Evolutionary conservation across 2,113 vertebrate species (phyloP), one percentile per base, ranked within the genome.

Genomic region (Gavialis gangeticus): DNA sequence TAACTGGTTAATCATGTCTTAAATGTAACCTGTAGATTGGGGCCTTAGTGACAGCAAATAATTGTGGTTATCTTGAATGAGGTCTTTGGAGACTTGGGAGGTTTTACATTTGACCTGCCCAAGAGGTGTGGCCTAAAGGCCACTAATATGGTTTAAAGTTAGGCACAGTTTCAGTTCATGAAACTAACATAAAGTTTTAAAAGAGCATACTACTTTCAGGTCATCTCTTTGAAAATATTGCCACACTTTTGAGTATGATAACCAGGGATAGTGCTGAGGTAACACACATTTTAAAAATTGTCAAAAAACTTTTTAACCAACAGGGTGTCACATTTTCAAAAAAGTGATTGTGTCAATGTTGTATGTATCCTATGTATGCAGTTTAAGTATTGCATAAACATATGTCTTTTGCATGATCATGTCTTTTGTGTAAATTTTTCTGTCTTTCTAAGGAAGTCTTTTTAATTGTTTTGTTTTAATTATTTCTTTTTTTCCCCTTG

Each of bases 21-120:
- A 71, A 69, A 71, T 0, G 0, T 12, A 79, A 77, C 46, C 3
- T 46, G 4, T 54, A 28, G 7, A 22, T n/a, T 80, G 17, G 18
- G 12, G 37, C 34, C 75, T 75, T 71, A 83, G 14, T 67, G 25
- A 24, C 79, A 76, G 27, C 2, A 58, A 69, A 6, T 64, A 87
- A 28, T 83, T 56, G 18, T 13, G 11, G 24, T 3, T 90, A 82
- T 92, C 12, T 13, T 15, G 34, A 73, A 25, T 54, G 27, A 75
- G 22, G 64, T 73, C 25, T 94, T 81, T 4, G 3, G 24, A 18
- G 4, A 11, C 22, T 81, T 59, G 37, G 75, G 12, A 76, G 14
- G 55, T 60, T 87, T 96, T 17, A 63, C 75, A 85, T 30, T 78
- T 34, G 17, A 30, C 16, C 66, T 85, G 54, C 1, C 3, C 1